Evolutionary conservation across 2,888 invertebrate genomes (phyloP).

Genomic region (Saturnia japonica): DNA sequence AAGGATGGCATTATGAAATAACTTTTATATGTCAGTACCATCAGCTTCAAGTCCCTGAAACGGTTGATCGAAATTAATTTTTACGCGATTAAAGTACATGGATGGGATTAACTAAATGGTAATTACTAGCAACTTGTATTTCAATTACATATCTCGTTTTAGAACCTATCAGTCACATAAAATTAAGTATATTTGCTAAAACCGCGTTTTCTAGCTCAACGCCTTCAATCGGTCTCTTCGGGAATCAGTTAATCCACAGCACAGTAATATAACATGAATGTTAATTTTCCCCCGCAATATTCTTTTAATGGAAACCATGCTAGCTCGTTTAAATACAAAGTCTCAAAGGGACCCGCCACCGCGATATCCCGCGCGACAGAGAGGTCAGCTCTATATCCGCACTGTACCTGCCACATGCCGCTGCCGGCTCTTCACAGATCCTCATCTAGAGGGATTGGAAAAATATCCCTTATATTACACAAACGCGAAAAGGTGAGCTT

Average conservation of each 20-base stretch:
- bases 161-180: too few relatives aligned
- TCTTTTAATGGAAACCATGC: background rate
- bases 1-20: too few relatives aligned
- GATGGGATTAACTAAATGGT: too few relatives aligned
- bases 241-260: background rate
- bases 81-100: too few relatives aligned
- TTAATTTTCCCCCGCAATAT: background rate
- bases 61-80: too few relatives aligned
- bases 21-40: too few relatives aligned
- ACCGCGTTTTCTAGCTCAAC: too few relatives aligned
- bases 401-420: background rate
- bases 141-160: too few relatives aligned
- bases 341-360: background rate
- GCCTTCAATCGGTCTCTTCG: too few relatives aligned
- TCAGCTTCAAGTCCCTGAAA: too few relatives aligned
- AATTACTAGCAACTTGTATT: too few relatives aligned
- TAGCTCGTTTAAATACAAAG: background rate
- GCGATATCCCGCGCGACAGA: background rate
- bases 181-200: too few relatives aligned
- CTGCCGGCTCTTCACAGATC: background rate
- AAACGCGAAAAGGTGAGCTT: slow-evolving; percentile 2
- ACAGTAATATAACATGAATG: background rate
- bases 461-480: slow-evolving; percentile 9
- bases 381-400: background rate
- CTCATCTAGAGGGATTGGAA: slow-evolving; percentile 9